Percentiles rank a stretch among this genome's conserved stretches.
Conservation (phyloP, 37 sponge, comb jelly and placozoan genomes). For the Chondrilla cf. caribensis region DNA sequence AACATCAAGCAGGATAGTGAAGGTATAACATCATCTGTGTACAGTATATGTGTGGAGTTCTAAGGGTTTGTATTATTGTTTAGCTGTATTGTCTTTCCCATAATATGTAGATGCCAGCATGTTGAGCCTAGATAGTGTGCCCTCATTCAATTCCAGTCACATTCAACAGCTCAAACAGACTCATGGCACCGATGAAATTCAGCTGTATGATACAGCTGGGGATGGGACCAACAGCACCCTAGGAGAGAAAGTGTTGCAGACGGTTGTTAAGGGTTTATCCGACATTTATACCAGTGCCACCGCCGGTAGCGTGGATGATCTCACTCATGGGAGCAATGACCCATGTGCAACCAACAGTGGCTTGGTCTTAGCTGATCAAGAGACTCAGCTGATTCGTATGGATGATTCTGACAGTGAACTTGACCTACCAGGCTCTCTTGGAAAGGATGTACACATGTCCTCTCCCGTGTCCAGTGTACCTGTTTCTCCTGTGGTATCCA, state of each 20-base stretch:
- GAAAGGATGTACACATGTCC: too few species aligned
- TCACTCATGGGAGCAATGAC: neutral
- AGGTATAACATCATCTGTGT: too few species aligned
- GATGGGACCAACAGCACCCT: neutral
- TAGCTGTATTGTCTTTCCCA: too few species aligned
- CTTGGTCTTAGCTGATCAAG: constrained; percentile 11
- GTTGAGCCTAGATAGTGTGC: too few species aligned
- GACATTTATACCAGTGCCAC: neutral
- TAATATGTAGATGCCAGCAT: too few species aligned
- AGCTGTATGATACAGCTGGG: neutral
- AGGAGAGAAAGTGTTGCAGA: neutral
- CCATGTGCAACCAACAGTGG: too few species aligned
- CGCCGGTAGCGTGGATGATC: neutral
- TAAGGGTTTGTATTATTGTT: too few species aligned
- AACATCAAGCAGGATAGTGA: too few species aligned
- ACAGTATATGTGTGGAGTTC: too few species aligned
- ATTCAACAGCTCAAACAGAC: neutral
- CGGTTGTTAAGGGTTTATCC: neutral
- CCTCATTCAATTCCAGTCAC: too few species aligned
- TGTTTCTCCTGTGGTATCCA: neutral
- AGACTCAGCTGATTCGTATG: constrained; percentile 4
- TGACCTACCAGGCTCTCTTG: neutral
- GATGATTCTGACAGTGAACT: constrained; percentile 8
- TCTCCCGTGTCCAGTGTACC: neutral
- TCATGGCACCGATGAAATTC: neutral